phyloP scores from a whole-genome alignment of 2,888 invertebrate genomes.

The Ichneumoninae sp. region DNA sequence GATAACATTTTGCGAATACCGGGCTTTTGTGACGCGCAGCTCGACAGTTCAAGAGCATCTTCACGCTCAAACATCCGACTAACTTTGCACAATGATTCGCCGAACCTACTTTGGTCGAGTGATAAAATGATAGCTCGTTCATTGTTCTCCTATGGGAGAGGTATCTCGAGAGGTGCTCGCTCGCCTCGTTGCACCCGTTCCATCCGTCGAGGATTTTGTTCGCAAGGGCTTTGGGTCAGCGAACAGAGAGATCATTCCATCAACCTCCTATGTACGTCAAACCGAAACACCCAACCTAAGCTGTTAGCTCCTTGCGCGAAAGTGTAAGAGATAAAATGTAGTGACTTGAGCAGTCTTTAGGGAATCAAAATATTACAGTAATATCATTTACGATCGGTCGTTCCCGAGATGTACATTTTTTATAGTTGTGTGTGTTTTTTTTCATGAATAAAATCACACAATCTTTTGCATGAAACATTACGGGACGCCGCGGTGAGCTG shows the following conservation, averaged over 20 bases:
- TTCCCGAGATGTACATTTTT: neutral
- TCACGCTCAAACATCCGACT: neutral
- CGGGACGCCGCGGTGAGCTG: no score
- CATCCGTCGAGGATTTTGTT: constrained; percentile 31
- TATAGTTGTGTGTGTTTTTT: no score
- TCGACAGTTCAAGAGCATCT: neutral
- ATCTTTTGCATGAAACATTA: no score
- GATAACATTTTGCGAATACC: constrained; percentile 5
- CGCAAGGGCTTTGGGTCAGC: constrained; percentile 6
- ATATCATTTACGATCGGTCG: neutral
- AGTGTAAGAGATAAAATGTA: neutral
- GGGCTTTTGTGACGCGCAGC: neutral
- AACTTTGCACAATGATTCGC: neutral
- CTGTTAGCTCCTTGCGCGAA: neutral
- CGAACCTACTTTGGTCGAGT: neutral
- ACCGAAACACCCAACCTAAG: neutral
- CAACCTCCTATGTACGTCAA: neutral
- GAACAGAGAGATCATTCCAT: neutral
- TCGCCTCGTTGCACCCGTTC: constrained; percentile 14
- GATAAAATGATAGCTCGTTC: neutral
- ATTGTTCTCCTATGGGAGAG: neutral
- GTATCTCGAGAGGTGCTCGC: neutral
- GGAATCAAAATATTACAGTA: neutral
- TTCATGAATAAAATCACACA: no score
- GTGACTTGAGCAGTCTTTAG: neutral